Evolutionary conservation across 2,888 invertebrate genomes (phyloP), one percentile per base, ranked within the genome.

Genomic region (Mylabris sibirica): DNA sequence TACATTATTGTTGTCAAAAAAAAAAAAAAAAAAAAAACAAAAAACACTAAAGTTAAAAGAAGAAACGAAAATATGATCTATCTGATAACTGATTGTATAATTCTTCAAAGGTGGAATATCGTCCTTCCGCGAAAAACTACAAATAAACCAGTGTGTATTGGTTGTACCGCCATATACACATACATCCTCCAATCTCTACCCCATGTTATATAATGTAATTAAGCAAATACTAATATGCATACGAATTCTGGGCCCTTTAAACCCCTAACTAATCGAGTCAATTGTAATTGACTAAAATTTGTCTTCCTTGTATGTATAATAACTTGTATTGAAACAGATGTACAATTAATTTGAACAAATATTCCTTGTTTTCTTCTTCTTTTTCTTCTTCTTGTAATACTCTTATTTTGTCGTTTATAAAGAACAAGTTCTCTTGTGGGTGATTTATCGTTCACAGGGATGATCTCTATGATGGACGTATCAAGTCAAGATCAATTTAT

Each of bases 401-500:
- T n/a, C n/a, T n/a, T n/a, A n/a, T n/a, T 17, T 34, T 26, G n/a
- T 62, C 63, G 63, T 63, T 63, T 63, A 60, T 63, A 63, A 67
- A 67, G 20, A 57, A 12, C 12, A 49, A 49, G 17, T 57, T 57
- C 57, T 24, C 57, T 57, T 57, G 1, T 57, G 57, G 57, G 62
- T 59, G 49, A 35, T 26, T 57, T 57, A 57, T 60, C 62, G 49
- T 53, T 49, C 60, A 20, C 57, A 14, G n/a, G 24, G 65, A 62
- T 62, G 49, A 59, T 66, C 65, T 49, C 53, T 17, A 35, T 35
- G 64, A 59, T 63, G 60, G 44, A 67, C 20, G 26, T 61, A 44
- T 63, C 67, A 63, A 68, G 71, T 63, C 67, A 63, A 68, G 71
- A 73, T 74, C 78, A 74, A 79, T 79, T 80, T 79, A 80, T 78